Base-by-base conservation (phyloP, 1,140 invertebrate species). In the Bombus confusus region DNA sequence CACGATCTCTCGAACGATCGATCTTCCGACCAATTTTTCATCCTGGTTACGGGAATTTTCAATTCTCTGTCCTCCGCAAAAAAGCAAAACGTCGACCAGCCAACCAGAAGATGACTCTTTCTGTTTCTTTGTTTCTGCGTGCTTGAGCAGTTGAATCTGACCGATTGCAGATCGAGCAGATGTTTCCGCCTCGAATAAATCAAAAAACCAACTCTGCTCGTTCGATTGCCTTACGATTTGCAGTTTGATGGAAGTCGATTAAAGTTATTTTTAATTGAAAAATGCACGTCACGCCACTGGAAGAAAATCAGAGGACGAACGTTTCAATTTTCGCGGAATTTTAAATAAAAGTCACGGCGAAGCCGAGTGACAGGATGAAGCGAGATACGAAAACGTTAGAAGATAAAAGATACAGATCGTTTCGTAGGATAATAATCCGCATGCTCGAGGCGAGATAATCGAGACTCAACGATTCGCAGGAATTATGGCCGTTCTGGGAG, bases 1-100 rank as follows among this genome's bases (percentile, higher is more conserved):
- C 47, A n/a, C 37, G 79, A 75, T 87, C 39, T 31, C 75, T 69
- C 59, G 34, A 37, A 47, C 15, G 22, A 72, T 57, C 71, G 73
- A 80, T 87, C 85, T 76, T 76, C 76, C 37, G 39, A 69, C 18
- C 37, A 69, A 34, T 37, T 37, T 39, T 3, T 9, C 34, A 37
- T 39, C 22, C 34, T 34, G 62, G 73, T 57, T 43, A 66, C 62
- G 78, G n/a, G 64, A 72, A 77, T 87, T 87, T 86, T 37, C 86
- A 87, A 87, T 87, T 87, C 86, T 78, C 73, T 64, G 25, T n/a
- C 15, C 47, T 4, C 41, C 73, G 18, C 59, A 22, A 66, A 66
- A 75, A 64, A 75, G 28, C 3, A n/a, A 34, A 80, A 79, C 22
- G 52, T 52, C 47, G 62, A 47, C 43, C 43, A 47, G 28, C 0